phyloP scores from a whole-genome alignment of 2,888 invertebrate species.

The Incurvaria masculella region DNA sequence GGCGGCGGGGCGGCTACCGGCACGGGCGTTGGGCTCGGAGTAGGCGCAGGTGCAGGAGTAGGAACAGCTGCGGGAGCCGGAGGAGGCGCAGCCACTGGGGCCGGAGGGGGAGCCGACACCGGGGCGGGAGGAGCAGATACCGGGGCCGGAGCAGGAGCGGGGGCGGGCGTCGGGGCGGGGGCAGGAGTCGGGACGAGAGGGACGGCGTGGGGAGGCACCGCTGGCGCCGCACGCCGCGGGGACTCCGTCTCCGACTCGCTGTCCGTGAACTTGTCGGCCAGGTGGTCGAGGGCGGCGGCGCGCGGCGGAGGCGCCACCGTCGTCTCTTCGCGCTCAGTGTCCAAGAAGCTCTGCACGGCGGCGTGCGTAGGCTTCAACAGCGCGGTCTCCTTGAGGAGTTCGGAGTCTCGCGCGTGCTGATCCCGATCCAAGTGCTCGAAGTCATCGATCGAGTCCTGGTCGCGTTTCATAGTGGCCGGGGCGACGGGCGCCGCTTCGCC shows the following conservation, averaged over 20 bases:
- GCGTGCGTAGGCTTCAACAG: constrained; percentile 27
- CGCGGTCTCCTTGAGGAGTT: constrained; percentile 30
- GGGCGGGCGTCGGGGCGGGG: constrained; percentile 13
- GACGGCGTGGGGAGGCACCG: constrained; percentile 11
- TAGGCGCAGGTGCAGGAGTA: constrained; percentile 13
- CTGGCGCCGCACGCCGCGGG: constrained; percentile 35
- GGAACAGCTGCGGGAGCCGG: constrained; percentile 18
- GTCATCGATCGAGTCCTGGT: constrained; percentile 69
- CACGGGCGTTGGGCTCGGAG: constrained; percentile 8
- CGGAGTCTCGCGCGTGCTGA: constrained; percentile 23
- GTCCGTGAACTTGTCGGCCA: constrained; percentile 58
- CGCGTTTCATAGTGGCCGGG: constrained; percentile 43
- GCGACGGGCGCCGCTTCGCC: constrained; percentile 25
- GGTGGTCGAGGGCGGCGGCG: constrained; percentile 31
- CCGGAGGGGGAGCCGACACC: constrained; percentile 14
- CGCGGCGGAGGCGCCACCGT: constrained; percentile 33
- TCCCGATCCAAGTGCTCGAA: constrained; percentile 71
- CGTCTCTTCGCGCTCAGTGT: constrained; percentile 47
- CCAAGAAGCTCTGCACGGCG: constrained; percentile 43
- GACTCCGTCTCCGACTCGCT: constrained; percentile 55
- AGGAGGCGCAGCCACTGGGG: constrained; percentile 6
- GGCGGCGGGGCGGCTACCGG: constrained; percentile 17
- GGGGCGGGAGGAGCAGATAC: constrained; percentile 14
- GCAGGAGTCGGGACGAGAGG: constrained; percentile 21
- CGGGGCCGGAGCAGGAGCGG: constrained; percentile 19